Evolutionary conservation across 2,888 invertebrate genomes (phyloP).

Genomic region (Peribatodes rhomboidaria): DNA sequence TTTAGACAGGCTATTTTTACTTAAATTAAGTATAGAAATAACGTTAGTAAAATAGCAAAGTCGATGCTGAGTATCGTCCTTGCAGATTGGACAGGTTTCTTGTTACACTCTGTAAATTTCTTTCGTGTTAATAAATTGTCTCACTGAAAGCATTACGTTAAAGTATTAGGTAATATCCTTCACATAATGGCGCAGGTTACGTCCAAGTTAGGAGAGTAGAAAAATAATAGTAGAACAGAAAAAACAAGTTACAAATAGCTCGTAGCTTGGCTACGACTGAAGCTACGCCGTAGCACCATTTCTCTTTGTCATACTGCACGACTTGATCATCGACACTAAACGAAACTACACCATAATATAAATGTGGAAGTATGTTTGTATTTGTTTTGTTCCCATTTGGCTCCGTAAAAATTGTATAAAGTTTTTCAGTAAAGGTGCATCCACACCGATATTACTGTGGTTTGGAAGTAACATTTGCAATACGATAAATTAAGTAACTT

Average conservation of each 20-base stretch:
- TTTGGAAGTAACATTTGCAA: too few species aligned
- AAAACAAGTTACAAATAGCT: neutral
- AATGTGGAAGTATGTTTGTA: too few species aligned
- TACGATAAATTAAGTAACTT: too few species aligned
- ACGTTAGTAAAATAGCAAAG: too few species aligned
- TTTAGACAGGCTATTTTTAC: too few species aligned
- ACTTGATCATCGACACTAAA: neutral
- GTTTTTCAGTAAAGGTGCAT: too few species aligned
- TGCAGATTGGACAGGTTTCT: neutral
- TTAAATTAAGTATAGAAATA: too few species aligned
- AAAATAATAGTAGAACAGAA: neutral
- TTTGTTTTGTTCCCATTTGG: too few species aligned
- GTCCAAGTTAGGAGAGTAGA: neutral
- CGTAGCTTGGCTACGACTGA: neutral
- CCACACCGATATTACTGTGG: too few species aligned
- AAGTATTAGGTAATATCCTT: neutral
- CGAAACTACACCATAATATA: too few species aligned
- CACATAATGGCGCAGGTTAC: neutral
- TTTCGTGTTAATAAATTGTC: neutral
- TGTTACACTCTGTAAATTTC: neutral
- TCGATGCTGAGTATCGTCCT: neutral
- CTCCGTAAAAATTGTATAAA: too few species aligned
- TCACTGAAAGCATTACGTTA: neutral
- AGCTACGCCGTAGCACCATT: slow-evolving; percentile 11
- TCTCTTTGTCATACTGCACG: neutral